phyloP scores from a whole-genome alignment of 1,140 invertebrate species.

The Penaeus vannamei region DNA sequence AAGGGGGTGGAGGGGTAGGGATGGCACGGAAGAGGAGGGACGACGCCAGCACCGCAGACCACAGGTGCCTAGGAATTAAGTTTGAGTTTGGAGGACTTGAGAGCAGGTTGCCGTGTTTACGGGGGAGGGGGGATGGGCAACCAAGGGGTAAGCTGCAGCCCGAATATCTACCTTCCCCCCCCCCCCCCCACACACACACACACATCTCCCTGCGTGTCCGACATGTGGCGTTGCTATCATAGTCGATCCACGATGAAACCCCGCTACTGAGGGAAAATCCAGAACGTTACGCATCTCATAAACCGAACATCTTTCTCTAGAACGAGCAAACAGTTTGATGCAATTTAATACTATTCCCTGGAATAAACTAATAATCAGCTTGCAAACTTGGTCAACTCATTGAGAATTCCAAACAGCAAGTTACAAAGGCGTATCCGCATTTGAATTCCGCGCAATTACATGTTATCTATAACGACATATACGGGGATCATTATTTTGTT shows the following conservation, averaged over 20 bases:
- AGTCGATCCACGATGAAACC: too few species aligned
- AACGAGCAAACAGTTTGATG: slow-evolving; percentile 47
- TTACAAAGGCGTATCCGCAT: slow-evolving; percentile 65
- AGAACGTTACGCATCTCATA: slow-evolving; percentile 29
- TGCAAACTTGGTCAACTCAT: slow-evolving; percentile 65
- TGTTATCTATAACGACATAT: slow-evolving; percentile 63
- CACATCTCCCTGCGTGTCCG: background rate
- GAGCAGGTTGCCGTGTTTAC: too few species aligned
- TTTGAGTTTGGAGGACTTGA: slow-evolving; percentile 64
- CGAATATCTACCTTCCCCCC: background rate
- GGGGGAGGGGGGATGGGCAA: too few species aligned
- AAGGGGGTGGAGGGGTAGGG: background rate
- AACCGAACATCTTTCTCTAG: slow-evolving; percentile 12
- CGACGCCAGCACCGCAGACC: slow-evolving; percentile 24
- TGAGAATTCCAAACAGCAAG: slow-evolving; percentile 62
- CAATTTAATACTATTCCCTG: slow-evolving; percentile 59
- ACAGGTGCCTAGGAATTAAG: slow-evolving; percentile 63
- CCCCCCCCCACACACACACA: background rate
- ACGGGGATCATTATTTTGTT: slow-evolving; percentile 43
- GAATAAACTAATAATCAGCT: slow-evolving; percentile 65
- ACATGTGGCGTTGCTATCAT: too few species aligned
- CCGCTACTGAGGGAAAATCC: too few species aligned
- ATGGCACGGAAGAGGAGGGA: background rate
- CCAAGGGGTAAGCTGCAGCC: too few species aligned
- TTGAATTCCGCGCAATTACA: slow-evolving; percentile 62